Evolutionary conservation across 2,888 invertebrate genomes (phyloP).

Genomic region (Mycalesis mineus): DNA sequence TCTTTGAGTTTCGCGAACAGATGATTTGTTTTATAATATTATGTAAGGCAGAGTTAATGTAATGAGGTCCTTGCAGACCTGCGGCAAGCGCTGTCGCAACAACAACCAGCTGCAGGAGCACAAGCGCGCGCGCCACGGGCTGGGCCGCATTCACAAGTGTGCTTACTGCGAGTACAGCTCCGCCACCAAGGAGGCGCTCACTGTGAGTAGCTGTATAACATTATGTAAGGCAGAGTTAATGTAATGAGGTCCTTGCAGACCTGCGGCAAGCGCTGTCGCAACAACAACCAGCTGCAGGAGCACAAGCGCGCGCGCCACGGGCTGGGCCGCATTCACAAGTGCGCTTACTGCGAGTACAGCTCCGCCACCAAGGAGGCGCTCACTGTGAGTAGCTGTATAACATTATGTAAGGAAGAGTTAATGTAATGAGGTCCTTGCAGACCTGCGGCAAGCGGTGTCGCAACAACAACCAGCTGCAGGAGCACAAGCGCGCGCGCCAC

Average conservation of each 20-base stretch:
- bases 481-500: conserved; percentile 65
- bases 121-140: conserved; percentile 63
- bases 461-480: conserved; percentile 65
- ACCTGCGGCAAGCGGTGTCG: conserved; percentile 66
- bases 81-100: conserved; percentile 66
- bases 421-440: conserved; percentile 33
- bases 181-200: conserved; percentile 64
- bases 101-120: conserved; percentile 67
- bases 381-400: conserved; percentile 37
- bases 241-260: conserved; percentile 37
- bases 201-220: no score
- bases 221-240: no score
- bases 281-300: conserved; percentile 65
- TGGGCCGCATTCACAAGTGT: conserved; percentile 64
- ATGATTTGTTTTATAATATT: no score
- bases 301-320: conserved; percentile 68
- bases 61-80: conserved; percentile 41
- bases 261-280: conserved; percentile 66
- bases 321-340: conserved; percentile 61
- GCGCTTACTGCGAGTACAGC: conserved; percentile 66
- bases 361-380: conserved; percentile 68
- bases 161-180: conserved; percentile 68
- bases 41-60: no score
- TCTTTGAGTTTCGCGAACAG: no score
- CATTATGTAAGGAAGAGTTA: no score